Base-by-base conservation (phyloP, 2,797 vertebrate species). In the Loris lydekkerianus region DNA sequence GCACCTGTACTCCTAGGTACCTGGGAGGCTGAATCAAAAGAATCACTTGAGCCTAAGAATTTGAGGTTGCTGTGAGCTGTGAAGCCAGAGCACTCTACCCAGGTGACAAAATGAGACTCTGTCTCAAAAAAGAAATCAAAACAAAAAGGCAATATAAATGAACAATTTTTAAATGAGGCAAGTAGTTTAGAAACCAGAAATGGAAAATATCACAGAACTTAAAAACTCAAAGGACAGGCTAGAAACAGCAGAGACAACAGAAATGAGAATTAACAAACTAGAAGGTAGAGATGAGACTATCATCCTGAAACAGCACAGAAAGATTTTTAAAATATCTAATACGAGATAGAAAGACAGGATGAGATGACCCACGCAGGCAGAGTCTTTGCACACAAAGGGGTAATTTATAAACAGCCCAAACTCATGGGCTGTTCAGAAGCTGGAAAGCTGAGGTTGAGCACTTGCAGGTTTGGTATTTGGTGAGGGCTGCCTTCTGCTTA, bases 111-210 rank as follows among this genome's bases (percentile, higher is more conserved):
- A 53, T 53, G 49, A 53, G 49, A 53, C 49, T 53, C 49, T 53
- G 14, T 53, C 49, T 53, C 49, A 15, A 53, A 53, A 53, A 53
- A 53, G 14, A 53, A 53, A 53, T 53, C 49, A 53, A 53, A 31
- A 3, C 67, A 78, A 49, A 56, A 77, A 56, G 46, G 13, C 31
- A 78, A 37, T 10, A 34, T 1, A 3, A 80, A 53, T 40, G 53
- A 25, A n/a, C n/a, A n/a, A 46, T 40, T 43, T 73, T 58, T 72
- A 53, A 53, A 67, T 61, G 31, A 63, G 56, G 61, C 18, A 34
- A 5, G 65, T 17, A n/a, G 61, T n/a, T 88, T n/a, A 78, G 83
- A 91, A 90, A 86, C 58, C 65, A 77, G 73, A 77, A 70, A 78
- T 73, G 40, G 29, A 76, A 75, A 75, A 20, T 58, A 34, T 21